These are phyloP conservation scores for Drosophila kambysellisi DNA, from an alignment of 2,888 invertebrate genomes.

Conservation along the genomic window DNA sequence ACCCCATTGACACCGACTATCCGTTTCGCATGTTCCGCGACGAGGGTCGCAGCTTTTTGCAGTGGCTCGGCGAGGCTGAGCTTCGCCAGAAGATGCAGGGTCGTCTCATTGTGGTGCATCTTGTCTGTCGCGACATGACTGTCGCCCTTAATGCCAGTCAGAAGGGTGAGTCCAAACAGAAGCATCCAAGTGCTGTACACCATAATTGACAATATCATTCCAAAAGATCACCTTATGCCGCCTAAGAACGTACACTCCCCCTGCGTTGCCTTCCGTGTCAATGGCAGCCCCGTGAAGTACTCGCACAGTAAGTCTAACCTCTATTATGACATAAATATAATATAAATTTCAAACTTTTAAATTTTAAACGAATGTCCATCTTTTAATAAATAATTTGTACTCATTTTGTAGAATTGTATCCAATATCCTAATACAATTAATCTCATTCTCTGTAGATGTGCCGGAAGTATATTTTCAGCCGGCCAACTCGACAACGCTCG, in stretches of 20 bases:
- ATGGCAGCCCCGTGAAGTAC: slow-evolving; percentile 91
- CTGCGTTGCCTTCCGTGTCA: slow-evolving; percentile 94
- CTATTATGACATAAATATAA: too few species aligned
- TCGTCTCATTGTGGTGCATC: slow-evolving; percentile 91
- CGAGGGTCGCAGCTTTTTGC: slow-evolving; percentile 91
- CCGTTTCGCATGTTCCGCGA: slow-evolving; percentile 93
- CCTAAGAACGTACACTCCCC: slow-evolving; percentile 90
- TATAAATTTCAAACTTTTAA: background rate
- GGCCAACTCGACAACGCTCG: slow-evolving; percentile 85
- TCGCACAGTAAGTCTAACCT: slow-evolving; percentile 86
- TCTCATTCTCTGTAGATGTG: slow-evolving; percentile 86
- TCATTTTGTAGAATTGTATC: too few species aligned
- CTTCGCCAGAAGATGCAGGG: slow-evolving; percentile 92
- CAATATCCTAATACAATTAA: background rate
- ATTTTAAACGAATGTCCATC: background rate
- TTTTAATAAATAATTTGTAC: too few species aligned
- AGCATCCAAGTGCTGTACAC: background rate
- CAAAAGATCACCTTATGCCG: slow-evolving; percentile 76
- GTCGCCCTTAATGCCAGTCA: slow-evolving; percentile 85
- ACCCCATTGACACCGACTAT: slow-evolving; percentile 91
- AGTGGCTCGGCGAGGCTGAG: slow-evolving; percentile 95
- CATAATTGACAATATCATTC: background rate
- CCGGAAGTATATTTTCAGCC: slow-evolving; percentile 92
- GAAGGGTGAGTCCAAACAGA: slow-evolving; percentile 49
- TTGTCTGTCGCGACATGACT: slow-evolving; percentile 91